These are phyloP conservation scores for Dendroctonus valens DNA, from an alignment of 1,140 invertebrate genomes.

Conservation along the genomic window DNA sequence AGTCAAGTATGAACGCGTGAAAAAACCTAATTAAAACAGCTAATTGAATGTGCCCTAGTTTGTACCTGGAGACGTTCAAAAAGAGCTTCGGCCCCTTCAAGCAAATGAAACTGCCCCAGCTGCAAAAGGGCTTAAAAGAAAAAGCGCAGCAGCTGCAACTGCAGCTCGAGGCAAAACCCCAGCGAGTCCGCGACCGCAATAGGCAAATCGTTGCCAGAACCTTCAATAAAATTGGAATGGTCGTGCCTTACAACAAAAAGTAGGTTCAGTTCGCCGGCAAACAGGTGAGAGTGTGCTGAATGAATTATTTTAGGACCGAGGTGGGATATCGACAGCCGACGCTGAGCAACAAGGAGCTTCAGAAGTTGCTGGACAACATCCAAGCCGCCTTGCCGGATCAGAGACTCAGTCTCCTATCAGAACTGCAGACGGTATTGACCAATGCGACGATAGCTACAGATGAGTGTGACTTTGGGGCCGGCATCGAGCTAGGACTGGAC, in stretches of 20 bases:
- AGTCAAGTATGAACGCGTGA: slow-evolving; percentile 63
- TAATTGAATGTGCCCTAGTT: slow-evolving; percentile 50
- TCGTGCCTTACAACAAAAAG: slow-evolving; percentile 84
- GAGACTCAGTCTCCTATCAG: slow-evolving; percentile 58
- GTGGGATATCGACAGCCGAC: slow-evolving; percentile 45
- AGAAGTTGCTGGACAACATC: slow-evolving; percentile 70
- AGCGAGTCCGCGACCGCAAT: slow-evolving; percentile 62
- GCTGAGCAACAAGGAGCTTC: slow-evolving; percentile 55
- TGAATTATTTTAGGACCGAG: slow-evolving; percentile 41
- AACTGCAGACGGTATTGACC: slow-evolving; percentile 75
- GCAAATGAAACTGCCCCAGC: slow-evolving; percentile 57
- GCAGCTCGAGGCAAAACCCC: slow-evolving; percentile 59
- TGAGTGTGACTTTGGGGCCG: slow-evolving; percentile 92
- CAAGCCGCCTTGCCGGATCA: slow-evolving; percentile 59
- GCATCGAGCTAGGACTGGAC: slow-evolving; percentile 83
- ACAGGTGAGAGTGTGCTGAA: slow-evolving; percentile 4
- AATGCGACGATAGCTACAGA: slow-evolving; percentile 85
- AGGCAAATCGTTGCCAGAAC: slow-evolving; percentile 72
- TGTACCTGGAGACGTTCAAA: slow-evolving; percentile 62
- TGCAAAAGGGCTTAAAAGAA: slow-evolving; percentile 62
- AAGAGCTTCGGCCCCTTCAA: slow-evolving; percentile 66
- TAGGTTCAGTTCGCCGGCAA: slow-evolving; percentile 38
- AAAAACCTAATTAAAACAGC: slow-evolving; percentile 3
- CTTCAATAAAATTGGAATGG: slow-evolving; percentile 84
- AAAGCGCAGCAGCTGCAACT: slow-evolving; percentile 66